phyloP scores from a whole-genome alignment of 64 coral and sea anemone species.

The Montipora cactus region DNA sequence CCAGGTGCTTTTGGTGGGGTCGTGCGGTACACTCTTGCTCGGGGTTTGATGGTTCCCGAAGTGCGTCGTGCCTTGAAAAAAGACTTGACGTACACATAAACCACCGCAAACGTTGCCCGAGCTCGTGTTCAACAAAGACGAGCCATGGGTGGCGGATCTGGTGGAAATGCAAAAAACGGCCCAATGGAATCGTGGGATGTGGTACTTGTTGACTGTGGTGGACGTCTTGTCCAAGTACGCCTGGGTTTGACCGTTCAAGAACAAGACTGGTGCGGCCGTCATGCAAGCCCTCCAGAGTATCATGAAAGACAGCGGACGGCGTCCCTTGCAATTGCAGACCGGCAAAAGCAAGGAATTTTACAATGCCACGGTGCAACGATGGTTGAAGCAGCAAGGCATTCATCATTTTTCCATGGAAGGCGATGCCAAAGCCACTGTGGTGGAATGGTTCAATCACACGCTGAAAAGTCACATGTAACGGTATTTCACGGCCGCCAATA shows the following conservation, averaged over 20 bases:
- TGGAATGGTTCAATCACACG: constrained; percentile 64
- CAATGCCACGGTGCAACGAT: constrained; percentile 18
- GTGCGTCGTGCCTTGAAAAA: background rate
- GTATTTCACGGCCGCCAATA: constrained; percentile 1
- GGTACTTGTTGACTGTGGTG: constrained; percentile 51
- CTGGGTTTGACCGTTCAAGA: constrained; percentile 25
- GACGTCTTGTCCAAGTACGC: constrained; percentile 55
- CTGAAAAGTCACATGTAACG: constrained; percentile 39
- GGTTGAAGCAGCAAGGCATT: background rate
- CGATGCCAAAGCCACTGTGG: constrained; percentile 22
- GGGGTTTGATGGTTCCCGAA: background rate
- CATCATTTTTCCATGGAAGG: too few species aligned
- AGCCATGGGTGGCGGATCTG: constrained; percentile 51
- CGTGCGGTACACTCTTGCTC: background rate
- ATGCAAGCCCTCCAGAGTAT: background rate
- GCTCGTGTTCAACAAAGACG: background rate
- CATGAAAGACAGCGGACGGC: background rate
- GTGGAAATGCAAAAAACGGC: constrained; percentile 11
- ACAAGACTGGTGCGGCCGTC: background rate
- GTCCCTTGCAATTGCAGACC: background rate
- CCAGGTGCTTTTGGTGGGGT: background rate
- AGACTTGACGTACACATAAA: constrained; percentile 32
- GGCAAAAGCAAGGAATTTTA: constrained; percentile 51
- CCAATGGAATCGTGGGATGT: constrained; percentile 22
- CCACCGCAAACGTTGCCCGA: constrained; percentile 27